Evolutionary conservation across 2,888 invertebrate species (phyloP).

Genomic region (Nomada flava): DNA sequence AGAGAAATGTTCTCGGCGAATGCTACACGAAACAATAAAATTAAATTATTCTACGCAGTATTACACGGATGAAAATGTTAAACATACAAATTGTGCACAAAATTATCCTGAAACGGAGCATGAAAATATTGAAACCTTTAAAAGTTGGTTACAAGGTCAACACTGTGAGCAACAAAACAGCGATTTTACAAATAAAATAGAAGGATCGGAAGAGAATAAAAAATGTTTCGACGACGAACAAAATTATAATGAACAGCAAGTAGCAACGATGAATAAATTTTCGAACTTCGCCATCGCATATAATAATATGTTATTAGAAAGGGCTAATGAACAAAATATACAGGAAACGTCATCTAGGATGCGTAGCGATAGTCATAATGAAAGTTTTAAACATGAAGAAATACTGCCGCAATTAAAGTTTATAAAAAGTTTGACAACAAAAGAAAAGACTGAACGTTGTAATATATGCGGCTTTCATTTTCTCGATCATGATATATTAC

Average conservation of each 20-base stretch:
- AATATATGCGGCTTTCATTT: constrained; percentile 91
- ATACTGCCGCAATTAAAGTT: constrained; percentile 63
- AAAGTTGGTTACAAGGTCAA: constrained; percentile 58
- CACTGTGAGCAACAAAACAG: constrained; percentile 39
- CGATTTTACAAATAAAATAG: constrained; percentile 9
- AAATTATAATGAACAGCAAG: constrained; percentile 26
- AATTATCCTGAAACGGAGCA: constrained; percentile 79
- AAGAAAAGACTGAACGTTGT: constrained; percentile 85
- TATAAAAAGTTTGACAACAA: constrained; percentile 74
- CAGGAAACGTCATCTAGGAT: constrained; percentile 25
- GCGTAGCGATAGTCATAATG: constrained; percentile 26
- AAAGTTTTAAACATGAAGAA: constrained; percentile 28
- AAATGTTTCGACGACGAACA: constrained; percentile 17
- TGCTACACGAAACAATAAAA: constrained; percentile 37
- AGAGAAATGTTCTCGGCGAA: constrained; percentile 16
- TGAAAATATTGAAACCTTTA: constrained; percentile 69
- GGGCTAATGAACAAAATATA: constrained; percentile 25
- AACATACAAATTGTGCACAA: constrained; percentile 34
- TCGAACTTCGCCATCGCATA: constrained; percentile 18
- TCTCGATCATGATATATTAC: constrained; percentile 88
- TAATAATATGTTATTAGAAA: constrained; percentile 28
- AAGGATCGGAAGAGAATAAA: constrained; percentile 14
- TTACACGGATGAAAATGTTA: constrained; percentile 43
- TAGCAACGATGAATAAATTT: constrained; percentile 32
- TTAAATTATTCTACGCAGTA: constrained; percentile 50